A percentile compares a stretch with the other conserved stretches of the same genome.
Conservation (phyloP, 2,797 vertebrate species). For the Tangara arthus region DNA sequence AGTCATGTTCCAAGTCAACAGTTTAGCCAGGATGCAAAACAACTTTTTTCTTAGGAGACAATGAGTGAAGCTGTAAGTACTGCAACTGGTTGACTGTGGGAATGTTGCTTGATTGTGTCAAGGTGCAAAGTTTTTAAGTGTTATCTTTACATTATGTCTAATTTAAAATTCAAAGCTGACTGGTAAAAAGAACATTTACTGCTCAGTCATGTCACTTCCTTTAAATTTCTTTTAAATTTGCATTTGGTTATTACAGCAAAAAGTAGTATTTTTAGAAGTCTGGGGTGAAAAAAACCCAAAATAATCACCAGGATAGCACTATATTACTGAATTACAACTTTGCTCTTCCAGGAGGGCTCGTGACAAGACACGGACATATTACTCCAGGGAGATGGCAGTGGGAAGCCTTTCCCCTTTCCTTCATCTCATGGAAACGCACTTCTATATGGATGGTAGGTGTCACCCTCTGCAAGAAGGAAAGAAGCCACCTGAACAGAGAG, state of each 20-base stretch:
- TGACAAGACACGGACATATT: background rate
- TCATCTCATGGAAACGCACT: background rate
- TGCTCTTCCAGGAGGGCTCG: background rate
- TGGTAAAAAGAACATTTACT: background rate
- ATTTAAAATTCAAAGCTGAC: background rate
- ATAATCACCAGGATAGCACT: background rate
- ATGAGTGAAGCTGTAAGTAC: background rate
- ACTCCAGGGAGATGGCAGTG: background rate
- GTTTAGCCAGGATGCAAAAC: background rate
- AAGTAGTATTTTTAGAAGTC: background rate
- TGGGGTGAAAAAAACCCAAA: background rate
- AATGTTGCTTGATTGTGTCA: background rate
- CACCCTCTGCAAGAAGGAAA: background rate
- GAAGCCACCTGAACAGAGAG: background rate
- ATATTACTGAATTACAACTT: background rate
- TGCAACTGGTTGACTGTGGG: background rate
- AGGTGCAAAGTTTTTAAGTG: background rate
- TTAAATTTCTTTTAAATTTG: background rate
- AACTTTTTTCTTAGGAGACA: background rate
- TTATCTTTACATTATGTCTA: background rate
- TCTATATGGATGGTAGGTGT: background rate
- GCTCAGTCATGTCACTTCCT: background rate
- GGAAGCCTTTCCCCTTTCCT: background rate
- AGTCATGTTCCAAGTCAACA: conserved; percentile 3
- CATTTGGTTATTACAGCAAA: background rate